Evolutionary conservation across 2,888 invertebrate species (phyloP).

Genomic region (Molanna angustata): DNA sequence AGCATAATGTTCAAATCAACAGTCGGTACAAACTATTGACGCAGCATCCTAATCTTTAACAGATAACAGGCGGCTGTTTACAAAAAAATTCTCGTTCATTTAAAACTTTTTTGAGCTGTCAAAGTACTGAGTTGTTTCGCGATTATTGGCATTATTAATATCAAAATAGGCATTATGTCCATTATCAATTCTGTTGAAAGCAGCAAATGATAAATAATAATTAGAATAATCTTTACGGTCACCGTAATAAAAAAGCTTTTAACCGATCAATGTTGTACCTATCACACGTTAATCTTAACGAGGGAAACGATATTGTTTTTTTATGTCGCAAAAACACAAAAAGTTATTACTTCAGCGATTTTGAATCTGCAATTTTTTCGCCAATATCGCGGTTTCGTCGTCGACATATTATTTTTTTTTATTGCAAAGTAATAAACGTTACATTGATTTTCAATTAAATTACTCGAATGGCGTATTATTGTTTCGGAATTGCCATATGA

Average conservation of each 20-base stretch:
- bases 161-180: neutral
- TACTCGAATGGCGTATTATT: neutral
- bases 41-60: too few species aligned
- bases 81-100: too few species aligned
- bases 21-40: too few species aligned
- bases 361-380: constrained; percentile 1
- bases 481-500: too few species aligned
- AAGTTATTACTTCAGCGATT: neutral
- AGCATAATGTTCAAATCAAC: constrained; percentile 5
- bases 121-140: too few species aligned
- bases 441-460: neutral
- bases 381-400: neutral
- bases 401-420: neutral
- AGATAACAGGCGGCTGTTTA: too few species aligned
- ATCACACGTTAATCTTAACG: constrained; percentile 8
- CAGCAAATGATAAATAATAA: neutral
- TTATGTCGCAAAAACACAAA: neutral
- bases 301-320: neutral
- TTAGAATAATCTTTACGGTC: constrained; percentile 10
- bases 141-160: neutral
- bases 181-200: neutral
- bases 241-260: constrained; percentile 11
- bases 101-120: too few species aligned
- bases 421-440: neutral
- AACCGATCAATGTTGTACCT: constrained; percentile 7